phyloP scores from a whole-genome alignment of 35 echinoderm and acorn worm genomes.

The Hemicentrotus pulcherrimus region DNA sequence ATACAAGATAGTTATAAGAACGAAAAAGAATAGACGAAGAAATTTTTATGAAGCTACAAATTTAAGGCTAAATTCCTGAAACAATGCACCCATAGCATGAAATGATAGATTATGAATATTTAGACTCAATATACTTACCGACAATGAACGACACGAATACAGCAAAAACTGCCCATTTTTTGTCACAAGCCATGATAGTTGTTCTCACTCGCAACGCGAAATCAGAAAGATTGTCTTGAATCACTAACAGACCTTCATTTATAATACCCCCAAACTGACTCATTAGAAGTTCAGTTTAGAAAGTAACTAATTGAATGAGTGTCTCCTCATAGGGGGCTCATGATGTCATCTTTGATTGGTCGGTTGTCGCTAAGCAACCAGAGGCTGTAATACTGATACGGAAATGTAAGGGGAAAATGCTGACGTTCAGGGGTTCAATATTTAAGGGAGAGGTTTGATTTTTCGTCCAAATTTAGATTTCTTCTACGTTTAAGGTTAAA shows the following conservation, averaged over 20 bases:
- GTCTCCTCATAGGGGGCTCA: not conserved
- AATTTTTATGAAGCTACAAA: too few species aligned
- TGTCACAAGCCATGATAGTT: not conserved
- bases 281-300: not conserved
- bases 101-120: too few species aligned
- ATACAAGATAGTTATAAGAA: too few species aligned
- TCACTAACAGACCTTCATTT: not conserved
- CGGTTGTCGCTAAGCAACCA: not conserved
- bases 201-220: not conserved
- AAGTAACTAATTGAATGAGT: not conserved
- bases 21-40: too few species aligned
- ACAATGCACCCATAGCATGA: too few species aligned
- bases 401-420: not conserved
- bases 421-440: not conserved
- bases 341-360: not conserved
- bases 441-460: not conserved
- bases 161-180: not conserved
- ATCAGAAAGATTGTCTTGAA: not conserved
- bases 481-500: not conserved
- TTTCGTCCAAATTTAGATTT: not conserved
- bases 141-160: not conserved
- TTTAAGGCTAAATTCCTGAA: too few species aligned
- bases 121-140: not conserved
- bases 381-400: not conserved
- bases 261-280: not conserved